A percentile compares a stretch with the other conserved stretches of the same genome.
These are phyloP conservation scores for Misgurnus anguillicaudatus DNA, from an alignment of 2,113 vertebrate species.

Conservation along the genomic window DNA sequence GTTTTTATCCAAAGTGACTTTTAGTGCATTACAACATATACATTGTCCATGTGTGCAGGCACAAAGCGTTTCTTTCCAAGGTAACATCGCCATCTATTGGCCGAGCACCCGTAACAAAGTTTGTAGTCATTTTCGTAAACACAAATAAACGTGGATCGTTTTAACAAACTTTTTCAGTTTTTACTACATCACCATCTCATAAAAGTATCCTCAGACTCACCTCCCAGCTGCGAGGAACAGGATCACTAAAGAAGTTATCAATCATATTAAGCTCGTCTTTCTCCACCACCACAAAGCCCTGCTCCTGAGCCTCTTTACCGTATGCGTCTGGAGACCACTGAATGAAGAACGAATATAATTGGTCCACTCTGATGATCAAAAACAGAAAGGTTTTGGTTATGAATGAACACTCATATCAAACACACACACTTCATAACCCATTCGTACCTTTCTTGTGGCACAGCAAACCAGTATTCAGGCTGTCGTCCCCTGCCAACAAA, in stretches of 20 bases:
- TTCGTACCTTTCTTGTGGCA: slow-evolving; percentile 88
- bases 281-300: slow-evolving; percentile 96
- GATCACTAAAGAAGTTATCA: slow-evolving; percentile 98
- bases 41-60: too few species aligned
- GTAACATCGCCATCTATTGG: too few species aligned
- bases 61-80: too few species aligned
- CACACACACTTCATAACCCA: background rate
- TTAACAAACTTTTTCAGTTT: too few species aligned
- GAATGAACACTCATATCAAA: background rate
- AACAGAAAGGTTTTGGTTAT: background rate
- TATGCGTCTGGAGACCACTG: slow-evolving; percentile 98
- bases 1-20: too few species aligned
- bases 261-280: slow-evolving; percentile 98
- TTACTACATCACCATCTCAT: too few species aligned
- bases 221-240: slow-evolving; percentile 96
- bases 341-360: slow-evolving; percentile 86
- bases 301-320: slow-evolving; percentile 95
- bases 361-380: slow-evolving; percentile 81
- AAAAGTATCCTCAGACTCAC: slow-evolving; percentile 66
- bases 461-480: slow-evolving; percentile 97
- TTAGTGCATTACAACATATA: too few species aligned
- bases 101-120: too few species aligned
- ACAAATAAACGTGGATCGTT: too few species aligned
- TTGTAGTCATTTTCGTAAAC: too few species aligned
- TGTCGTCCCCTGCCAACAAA: slow-evolving; percentile 56